Percentiles rank a stretch among this genome's conserved stretches.
phyloP scores from a whole-genome alignment of 2,797 vertebrate genomes.

The Eospalax fontanierii region DNA sequence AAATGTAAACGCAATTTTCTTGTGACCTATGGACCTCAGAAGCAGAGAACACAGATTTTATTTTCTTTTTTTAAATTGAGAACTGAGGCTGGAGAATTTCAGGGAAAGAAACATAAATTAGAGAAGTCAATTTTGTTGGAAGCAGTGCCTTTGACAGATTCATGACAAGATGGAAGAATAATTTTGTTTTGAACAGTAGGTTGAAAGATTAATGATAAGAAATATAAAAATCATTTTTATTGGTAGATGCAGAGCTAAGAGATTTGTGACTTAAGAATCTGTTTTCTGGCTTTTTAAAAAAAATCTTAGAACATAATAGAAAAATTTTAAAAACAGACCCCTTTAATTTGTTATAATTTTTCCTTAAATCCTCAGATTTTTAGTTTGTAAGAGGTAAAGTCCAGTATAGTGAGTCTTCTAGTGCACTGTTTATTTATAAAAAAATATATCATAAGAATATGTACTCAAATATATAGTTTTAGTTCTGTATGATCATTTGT shows the following conservation, averaged over 20 bases:
- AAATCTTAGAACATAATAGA: too few relatives aligned
- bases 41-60: slow-evolving; percentile 30
- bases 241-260: slow-evolving; percentile 64
- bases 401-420: neutral
- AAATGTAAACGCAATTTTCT: slow-evolving; percentile 30
- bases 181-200: slow-evolving; percentile 83
- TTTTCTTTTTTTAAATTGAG: slow-evolving; percentile 35
- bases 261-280: slow-evolving; percentile 75
- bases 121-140: slow-evolving; percentile 84
- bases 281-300: slow-evolving; percentile 4
- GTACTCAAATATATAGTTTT: neutral
- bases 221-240: slow-evolving; percentile 86
- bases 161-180: slow-evolving; percentile 85
- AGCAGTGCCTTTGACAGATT: slow-evolving; percentile 85
- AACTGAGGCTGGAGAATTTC: slow-evolving; percentile 75
- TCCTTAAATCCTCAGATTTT: neutral
- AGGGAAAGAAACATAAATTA: slow-evolving; percentile 84
- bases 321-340: neutral
- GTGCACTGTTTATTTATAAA: neutral
- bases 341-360: slow-evolving; percentile 6
- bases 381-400: neutral
- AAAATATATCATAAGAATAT: slow-evolving; percentile 6
- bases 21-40: slow-evolving; percentile 33
- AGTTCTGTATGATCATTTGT: neutral
- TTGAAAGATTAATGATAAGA: slow-evolving; percentile 85